Evolutionary conservation across 2,888 invertebrate species (phyloP).

Genomic region (Aquatica leii): DNA sequence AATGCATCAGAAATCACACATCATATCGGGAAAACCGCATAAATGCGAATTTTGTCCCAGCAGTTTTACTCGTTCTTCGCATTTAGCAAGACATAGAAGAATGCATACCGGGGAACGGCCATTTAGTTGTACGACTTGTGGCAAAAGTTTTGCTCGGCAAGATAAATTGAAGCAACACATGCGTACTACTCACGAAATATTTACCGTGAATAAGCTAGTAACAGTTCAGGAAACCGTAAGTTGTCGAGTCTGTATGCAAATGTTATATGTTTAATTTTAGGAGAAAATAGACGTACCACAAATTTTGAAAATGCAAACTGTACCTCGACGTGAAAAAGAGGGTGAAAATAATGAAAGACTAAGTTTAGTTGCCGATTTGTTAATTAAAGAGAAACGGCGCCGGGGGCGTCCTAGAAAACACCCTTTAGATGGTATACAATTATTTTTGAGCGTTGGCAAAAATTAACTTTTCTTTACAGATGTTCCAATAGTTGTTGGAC

Average conservation of each 20-base stretch:
- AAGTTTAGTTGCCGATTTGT: background rate
- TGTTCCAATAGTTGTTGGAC: conserved; percentile 20
- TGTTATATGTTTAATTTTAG: no score
- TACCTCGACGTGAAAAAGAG: background rate
- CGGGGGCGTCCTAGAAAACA: conserved; percentile 66
- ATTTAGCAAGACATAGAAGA: conserved; percentile 72
- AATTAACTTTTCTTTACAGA: conserved; percentile 6
- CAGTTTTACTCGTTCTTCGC: conserved; percentile 75
- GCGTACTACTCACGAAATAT: conserved; percentile 66
- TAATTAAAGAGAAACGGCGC: conserved; percentile 53
- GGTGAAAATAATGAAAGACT: background rate
- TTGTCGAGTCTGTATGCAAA: background rate
- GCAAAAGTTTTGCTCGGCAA: conserved; percentile 74
- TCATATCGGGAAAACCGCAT: conserved; percentile 31
- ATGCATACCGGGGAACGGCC: conserved; percentile 78
- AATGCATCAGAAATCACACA: conserved; percentile 26
- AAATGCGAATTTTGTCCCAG: conserved; percentile 54
- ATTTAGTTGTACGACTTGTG: conserved; percentile 73
- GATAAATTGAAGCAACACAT: conserved; percentile 77
- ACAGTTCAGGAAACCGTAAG: conserved; percentile 1
- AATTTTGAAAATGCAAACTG: background rate
- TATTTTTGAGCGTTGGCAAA: background rate
- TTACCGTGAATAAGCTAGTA: conserved; percentile 6
- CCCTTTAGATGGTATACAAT: conserved; percentile 52
- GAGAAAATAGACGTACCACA: background rate